Evolutionary conservation across 2,113 vertebrate species (phyloP).

Genomic region (Euleptes europaea): DNA sequence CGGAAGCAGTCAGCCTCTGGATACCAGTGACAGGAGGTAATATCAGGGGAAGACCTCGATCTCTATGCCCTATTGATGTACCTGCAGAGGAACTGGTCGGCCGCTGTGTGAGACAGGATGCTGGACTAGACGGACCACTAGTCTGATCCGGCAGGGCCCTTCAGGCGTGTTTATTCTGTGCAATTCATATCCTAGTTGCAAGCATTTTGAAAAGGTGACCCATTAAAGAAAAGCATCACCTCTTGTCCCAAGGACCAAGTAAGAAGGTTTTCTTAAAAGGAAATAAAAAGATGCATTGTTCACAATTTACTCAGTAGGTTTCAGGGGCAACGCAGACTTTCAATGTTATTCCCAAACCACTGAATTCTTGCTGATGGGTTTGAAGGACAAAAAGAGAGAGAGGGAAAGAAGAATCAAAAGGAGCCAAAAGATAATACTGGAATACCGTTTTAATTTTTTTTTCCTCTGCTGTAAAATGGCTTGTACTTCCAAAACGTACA

Average conservation of each 20-base stretch:
- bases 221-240: neutral
- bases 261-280: neutral
- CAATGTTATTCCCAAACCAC: neutral
- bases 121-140: too few species aligned
- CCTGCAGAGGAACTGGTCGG: too few species aligned
- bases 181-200: neutral
- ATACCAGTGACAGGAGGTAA: too few species aligned
- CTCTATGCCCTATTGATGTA: too few species aligned
- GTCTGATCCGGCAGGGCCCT: too few species aligned
- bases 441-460: slow-evolving; percentile 72
- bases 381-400: neutral
- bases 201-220: neutral
- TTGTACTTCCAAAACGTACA: slow-evolving; percentile 81
- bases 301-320: neutral
- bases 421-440: slow-evolving; percentile 59
- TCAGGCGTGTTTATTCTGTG: neutral
- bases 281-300: neutral
- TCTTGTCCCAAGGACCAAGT: neutral
- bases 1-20: too few species aligned
- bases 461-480: slow-evolving; percentile 74
- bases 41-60: too few species aligned
- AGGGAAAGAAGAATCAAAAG: slow-evolving; percentile 26
- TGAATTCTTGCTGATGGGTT: slow-evolving; percentile 6
- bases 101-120: too few species aligned
- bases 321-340: neutral